These are phyloP conservation scores for Panagrolaimus sp. DNA, from an alignment of 1,140 invertebrate species.

Conservation along the genomic window DNA sequence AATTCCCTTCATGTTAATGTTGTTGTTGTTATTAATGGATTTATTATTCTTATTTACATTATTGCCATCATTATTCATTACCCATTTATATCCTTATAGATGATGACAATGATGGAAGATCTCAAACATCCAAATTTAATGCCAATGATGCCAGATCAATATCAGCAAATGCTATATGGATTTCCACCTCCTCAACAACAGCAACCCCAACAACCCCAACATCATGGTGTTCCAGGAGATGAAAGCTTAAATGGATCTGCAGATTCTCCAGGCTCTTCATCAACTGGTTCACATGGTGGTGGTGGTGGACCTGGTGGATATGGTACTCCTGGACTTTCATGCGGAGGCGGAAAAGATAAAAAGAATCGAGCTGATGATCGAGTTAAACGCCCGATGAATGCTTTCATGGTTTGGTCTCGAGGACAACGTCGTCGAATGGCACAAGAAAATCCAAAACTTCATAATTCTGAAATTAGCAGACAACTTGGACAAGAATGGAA, in stretches of 20 bases:
- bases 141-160: constrained; percentile 5
- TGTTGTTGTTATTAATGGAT: not conserved
- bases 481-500: constrained; percentile 91
- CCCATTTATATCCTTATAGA: not conserved
- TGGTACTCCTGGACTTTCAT: not conserved
- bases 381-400: constrained; percentile 95
- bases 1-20: not conserved
- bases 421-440: constrained; percentile 73
- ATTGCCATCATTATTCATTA: too few species aligned
- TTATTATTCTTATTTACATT: not conserved
- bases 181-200: not conserved
- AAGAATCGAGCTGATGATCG: constrained; percentile 64
- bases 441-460: constrained; percentile 92
- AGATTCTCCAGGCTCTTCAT: not conserved
- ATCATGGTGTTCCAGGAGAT: not conserved
- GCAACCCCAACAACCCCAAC: not conserved
- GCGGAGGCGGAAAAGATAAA: not conserved
- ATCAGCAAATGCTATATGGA: not conserved
- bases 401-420: constrained; percentile 99
- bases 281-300: not conserved
- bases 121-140: not conserved
- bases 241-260: constrained; percentile 8
- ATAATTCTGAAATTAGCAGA: constrained; percentile 92
- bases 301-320: not conserved
- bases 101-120: constrained; percentile 16